A percentile compares a stretch with the other conserved stretches of the same genome.
Evolutionary conservation across 2,113 vertebrate species (phyloP).

Genomic region (Hippocampus guttulatus): DNA sequence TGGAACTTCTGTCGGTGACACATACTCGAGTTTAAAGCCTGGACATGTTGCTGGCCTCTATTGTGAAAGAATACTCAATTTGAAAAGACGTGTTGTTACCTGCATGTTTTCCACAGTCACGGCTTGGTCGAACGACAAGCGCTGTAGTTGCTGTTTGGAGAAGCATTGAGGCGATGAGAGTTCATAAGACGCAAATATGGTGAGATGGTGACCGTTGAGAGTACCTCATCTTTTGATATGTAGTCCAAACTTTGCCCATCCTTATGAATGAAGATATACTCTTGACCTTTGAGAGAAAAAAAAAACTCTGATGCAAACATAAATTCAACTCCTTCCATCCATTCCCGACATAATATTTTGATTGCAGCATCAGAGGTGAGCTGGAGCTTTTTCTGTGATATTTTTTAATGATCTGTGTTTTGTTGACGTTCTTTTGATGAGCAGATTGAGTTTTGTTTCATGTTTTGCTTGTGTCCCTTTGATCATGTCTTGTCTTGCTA

Average conservation of each 20-base stretch:
- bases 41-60: not conserved
- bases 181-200: not conserved
- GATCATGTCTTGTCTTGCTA: too few species aligned
- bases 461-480: too few species aligned
- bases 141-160: constrained; percentile 35
- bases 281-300: constrained; percentile 4
- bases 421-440: too few species aligned
- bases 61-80: not conserved
- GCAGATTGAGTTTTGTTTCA: too few species aligned
- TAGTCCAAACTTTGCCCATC: constrained; percentile 45
- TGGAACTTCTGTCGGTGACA: constrained; percentile 63
- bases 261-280: constrained; percentile 30
- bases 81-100: constrained; percentile 29
- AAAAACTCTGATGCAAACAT: not conserved
- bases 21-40: constrained; percentile 6
- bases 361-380: not conserved
- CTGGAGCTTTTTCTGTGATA: too few species aligned
- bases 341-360: not conserved
- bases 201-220: not conserved
- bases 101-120: constrained; percentile 45
- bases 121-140: constrained; percentile 56
- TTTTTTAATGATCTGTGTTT: too few species aligned
- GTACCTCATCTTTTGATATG: constrained; percentile 45
- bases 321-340: not conserved
- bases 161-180: not conserved